Evolutionary conservation across 2,888 invertebrate species (phyloP).

Genomic region (Oscheius sp.): DNA sequence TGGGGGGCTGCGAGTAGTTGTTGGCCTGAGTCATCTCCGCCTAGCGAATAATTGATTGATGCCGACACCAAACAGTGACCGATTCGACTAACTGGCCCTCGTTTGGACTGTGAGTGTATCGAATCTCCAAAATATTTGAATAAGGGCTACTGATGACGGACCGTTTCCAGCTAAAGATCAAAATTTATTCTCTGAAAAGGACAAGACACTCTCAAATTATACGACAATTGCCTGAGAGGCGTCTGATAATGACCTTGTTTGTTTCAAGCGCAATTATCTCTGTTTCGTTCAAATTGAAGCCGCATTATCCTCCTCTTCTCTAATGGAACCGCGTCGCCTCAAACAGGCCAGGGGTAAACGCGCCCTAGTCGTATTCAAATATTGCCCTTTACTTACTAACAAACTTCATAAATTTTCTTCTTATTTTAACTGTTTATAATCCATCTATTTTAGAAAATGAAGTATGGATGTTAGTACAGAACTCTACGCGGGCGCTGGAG

Average conservation of each 20-base stretch:
- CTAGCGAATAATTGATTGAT: slow-evolving; percentile 29
- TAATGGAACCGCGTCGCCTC: slow-evolving; percentile 25
- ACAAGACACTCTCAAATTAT: no score
- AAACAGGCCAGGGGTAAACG: not conserved
- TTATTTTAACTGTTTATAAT: not conserved
- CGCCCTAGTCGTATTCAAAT: slow-evolving; percentile 1
- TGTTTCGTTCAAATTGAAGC: not conserved
- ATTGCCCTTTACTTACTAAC: not conserved
- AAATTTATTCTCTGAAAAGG: no score
- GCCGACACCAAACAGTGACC: slow-evolving; percentile 22
- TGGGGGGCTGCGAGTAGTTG: not conserved
- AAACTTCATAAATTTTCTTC: not conserved
- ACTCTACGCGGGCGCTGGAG: slow-evolving; percentile 28
- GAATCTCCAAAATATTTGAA: no score
- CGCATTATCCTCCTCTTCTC: not conserved
- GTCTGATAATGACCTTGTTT: no score
- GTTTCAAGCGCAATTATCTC: not conserved
- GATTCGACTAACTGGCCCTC: slow-evolving; percentile 5
- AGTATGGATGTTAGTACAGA: slow-evolving; percentile 45
- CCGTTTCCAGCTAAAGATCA: no score
- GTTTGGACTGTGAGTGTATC: no score
- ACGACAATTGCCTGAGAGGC: no score
- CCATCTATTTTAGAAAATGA: slow-evolving; percentile 21
- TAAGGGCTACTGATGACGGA: no score
- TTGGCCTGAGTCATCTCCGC: slow-evolving; percentile 21